Percentiles rank a stretch among this genome's conserved stretches.
These are phyloP conservation scores for Megamerina dolium DNA, from an alignment of 2,888 invertebrate species.

Conservation along the genomic window DNA sequence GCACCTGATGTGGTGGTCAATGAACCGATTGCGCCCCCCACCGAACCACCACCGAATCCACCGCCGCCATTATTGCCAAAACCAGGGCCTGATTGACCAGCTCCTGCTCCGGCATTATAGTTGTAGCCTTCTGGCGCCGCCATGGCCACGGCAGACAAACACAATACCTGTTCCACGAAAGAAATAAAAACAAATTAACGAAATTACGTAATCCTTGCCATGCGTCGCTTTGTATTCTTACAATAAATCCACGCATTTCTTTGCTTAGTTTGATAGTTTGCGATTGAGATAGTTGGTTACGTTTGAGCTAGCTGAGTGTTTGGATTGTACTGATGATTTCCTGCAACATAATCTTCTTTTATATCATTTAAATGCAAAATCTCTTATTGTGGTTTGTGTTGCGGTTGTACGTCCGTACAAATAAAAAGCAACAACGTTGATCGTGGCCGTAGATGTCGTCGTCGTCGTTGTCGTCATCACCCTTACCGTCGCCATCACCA, in stretches of 20 bases:
- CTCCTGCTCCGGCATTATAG: conserved; percentile 27
- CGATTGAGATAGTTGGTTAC: conserved; percentile 24
- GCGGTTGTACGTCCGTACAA: too few species aligned
- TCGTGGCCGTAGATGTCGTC: too few species aligned
- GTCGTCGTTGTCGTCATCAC: conserved; percentile 8
- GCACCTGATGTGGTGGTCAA: too few species aligned
- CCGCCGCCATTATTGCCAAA: background rate
- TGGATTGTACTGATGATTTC: conserved; percentile 35
- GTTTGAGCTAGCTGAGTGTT: conserved; percentile 26
- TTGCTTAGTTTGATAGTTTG: conserved; percentile 32
- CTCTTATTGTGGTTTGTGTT: too few species aligned
- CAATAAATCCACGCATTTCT: conserved; percentile 48
- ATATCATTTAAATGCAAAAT: too few species aligned
- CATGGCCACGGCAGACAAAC: conserved; percentile 37
- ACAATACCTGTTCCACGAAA: conserved; percentile 43
- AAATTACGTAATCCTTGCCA: conserved; percentile 1
- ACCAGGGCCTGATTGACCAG: conserved; percentile 4
- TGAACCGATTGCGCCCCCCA: conserved; percentile 8
- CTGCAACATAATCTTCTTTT: conserved; percentile 28
- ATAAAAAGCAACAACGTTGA: too few species aligned
- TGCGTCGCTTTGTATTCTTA: conserved; percentile 26
- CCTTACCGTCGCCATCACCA: background rate
- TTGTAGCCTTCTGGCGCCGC: conserved; percentile 47
- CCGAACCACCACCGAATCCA: background rate
- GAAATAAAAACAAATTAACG: conserved; percentile 9